Evolutionary conservation across 2,797 vertebrate genomes (phyloP).

Genomic region (Muscicapa comitata): DNA sequence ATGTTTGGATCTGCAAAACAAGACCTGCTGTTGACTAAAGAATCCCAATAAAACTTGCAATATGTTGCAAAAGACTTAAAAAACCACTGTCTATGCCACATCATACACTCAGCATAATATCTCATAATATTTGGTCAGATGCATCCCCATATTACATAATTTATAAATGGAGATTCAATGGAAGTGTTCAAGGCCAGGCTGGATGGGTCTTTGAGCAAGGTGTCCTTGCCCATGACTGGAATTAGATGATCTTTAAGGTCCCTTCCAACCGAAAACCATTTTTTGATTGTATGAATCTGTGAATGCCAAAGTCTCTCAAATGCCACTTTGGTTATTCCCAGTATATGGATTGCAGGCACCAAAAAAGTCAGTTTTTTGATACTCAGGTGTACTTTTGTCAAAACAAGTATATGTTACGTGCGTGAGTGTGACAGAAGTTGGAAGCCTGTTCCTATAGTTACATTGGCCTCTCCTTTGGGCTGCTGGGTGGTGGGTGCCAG

Average conservation of each 20-base stretch:
- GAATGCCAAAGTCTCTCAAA: neutral
- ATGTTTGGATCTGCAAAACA: neutral
- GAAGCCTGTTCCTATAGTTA: fast-evolving
- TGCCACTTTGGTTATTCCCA: neutral
- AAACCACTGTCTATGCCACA: fast-evolving
- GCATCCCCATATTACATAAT: fast-evolving
- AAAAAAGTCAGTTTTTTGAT: neutral
- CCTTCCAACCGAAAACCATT: neutral
- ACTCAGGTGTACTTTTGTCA: neutral
- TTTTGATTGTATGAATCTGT: neutral
- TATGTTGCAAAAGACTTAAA: neutral
- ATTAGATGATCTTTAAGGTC: neutral
- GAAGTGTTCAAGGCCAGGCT: neutral
- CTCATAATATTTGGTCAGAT: neutral
- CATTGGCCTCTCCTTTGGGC: neutral
- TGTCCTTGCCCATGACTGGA: neutral
- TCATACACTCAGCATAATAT: fast-evolving
- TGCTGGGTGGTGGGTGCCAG: neutral
- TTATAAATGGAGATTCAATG: neutral
- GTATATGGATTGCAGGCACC: neutral
- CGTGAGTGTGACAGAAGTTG: neutral
- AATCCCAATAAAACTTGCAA: neutral
- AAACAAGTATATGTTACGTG: neutral
- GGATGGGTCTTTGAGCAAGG: neutral
- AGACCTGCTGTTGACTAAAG: neutral